phyloP scores from a whole-genome alignment of 2,113 vertebrate species.

The Micromys minutus region DNA sequence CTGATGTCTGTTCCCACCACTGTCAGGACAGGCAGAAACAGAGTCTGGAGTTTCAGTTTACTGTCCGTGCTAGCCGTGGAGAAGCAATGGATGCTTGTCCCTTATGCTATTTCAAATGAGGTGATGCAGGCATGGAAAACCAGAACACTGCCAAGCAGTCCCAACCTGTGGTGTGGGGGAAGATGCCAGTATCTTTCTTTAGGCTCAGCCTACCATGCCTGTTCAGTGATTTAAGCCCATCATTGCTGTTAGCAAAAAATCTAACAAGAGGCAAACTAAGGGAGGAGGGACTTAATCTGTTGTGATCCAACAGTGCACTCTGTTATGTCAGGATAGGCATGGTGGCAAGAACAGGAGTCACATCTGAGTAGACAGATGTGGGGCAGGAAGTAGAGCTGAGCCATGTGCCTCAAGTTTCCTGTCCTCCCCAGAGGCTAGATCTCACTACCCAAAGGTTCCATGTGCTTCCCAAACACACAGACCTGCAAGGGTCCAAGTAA shows the following conservation, averaged over 20 bases:
- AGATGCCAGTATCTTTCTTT: background rate
- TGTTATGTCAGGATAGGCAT: background rate
- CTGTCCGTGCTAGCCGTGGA: background rate
- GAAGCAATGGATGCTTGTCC: background rate
- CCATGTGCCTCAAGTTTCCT: background rate
- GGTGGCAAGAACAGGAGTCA: background rate
- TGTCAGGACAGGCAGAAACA: background rate
- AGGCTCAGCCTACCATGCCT: background rate
- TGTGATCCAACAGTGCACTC: no score
- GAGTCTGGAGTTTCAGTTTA: background rate
- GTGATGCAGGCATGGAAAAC: accelerated
- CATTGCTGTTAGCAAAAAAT: background rate
- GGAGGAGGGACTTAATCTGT: background rate
- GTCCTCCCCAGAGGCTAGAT: background rate
- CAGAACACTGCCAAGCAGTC: no score
- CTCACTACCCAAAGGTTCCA: background rate
- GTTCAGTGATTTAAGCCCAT: background rate
- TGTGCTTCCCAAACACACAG: background rate
- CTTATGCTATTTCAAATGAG: background rate
- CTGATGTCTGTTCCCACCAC: background rate
- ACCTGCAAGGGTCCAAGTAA: background rate
- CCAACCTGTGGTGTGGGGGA: background rate
- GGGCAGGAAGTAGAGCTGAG: no score
- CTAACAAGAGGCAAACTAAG: background rate
- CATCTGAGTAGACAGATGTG: background rate